Percentiles rank a stretch among this genome's conserved stretches.
These are phyloP conservation scores for Dicentrarchus labrax DNA, from an alignment of 2,113 vertebrate genomes.

Conservation along the genomic window DNA sequence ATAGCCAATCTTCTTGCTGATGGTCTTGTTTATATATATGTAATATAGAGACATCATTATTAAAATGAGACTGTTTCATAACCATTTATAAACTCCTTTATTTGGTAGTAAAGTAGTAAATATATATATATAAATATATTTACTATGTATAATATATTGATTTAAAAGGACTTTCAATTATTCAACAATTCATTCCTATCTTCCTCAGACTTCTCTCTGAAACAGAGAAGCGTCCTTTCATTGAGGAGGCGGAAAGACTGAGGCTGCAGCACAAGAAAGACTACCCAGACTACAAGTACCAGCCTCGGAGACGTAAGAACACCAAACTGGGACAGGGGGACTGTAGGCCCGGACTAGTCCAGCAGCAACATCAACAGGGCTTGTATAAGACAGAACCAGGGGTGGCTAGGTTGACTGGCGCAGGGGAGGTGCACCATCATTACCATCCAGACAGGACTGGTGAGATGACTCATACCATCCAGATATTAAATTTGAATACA, in stretches of 20 bases:
- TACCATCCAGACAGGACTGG: conserved; percentile 88
- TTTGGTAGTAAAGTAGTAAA: too few species aligned
- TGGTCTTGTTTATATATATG: too few species aligned
- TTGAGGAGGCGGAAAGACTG: conserved; percentile 92
- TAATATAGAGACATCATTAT: too few species aligned
- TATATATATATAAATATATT: too few species aligned
- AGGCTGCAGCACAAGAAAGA: conserved; percentile 94
- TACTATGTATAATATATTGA: background rate
- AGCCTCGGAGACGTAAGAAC: conserved; percentile 91
- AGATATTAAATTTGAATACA: background rate
- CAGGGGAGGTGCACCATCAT: conserved; percentile 72
- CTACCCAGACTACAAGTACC: conserved; percentile 96
- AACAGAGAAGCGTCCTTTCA: conserved; percentile 91
- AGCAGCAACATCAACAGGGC: conserved; percentile 66
- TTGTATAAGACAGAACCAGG: conserved; percentile 85
- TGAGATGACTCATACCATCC: conserved; percentile 60
- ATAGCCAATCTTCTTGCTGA: too few species aligned
- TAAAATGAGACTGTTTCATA: too few species aligned
- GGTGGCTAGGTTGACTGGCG: conserved; percentile 62
- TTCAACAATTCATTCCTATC: background rate
- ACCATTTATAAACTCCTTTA: too few species aligned
- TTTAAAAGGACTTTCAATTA: background rate
- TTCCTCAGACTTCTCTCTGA: conserved; percentile 89
- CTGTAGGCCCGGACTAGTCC: conserved; percentile 80
- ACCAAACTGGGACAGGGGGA: conserved; percentile 87